Percentiles rank a stretch among this genome's conserved stretches.
phyloP scores from a whole-genome alignment of 1,140 invertebrate species.

The Goniozus legneri region DNA sequence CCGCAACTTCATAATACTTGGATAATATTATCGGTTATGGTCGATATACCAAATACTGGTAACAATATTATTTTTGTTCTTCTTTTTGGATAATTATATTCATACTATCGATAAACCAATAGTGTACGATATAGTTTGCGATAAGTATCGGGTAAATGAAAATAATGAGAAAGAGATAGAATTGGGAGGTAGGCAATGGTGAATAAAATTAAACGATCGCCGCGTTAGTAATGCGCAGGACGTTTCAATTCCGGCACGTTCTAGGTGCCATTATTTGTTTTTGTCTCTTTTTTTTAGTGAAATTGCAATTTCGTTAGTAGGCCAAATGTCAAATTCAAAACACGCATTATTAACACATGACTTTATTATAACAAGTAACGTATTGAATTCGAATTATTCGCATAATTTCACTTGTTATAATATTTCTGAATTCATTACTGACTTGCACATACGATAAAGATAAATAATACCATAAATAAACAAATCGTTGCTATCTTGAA shows the following conservation, averaged over 20 bases:
- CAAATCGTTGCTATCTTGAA: conserved; percentile 21
- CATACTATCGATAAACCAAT: background rate
- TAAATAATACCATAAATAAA: conserved; percentile 21
- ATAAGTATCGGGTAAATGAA: background rate
- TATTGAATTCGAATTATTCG: conserved; percentile 13
- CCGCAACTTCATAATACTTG: conserved; percentile 3
- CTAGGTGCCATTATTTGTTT: conserved; percentile 7
- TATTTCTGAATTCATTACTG: conserved; percentile 16
- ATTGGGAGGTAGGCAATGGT: conserved; percentile 3
- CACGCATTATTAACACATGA: conserved; percentile 31
- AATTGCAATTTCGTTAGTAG: conserved; percentile 11
- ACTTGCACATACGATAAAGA: conserved; percentile 11
- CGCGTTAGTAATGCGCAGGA: conserved; percentile 18
- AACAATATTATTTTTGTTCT: background rate
- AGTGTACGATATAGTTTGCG: no score
- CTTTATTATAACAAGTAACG: conserved; percentile 33
- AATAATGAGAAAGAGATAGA: conserved; percentile 5
- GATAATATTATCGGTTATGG: background rate
- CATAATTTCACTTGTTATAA: conserved; percentile 28
- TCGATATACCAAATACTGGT: background rate
- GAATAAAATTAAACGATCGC: conserved; percentile 16
- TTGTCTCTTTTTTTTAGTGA: conserved; percentile 11
- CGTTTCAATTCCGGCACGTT: conserved; percentile 13
- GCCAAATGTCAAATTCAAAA: conserved; percentile 9
- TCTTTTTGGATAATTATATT: background rate